Conservation (phyloP, 2,888 invertebrate species). For the Vandiemenella viatica region DNA sequence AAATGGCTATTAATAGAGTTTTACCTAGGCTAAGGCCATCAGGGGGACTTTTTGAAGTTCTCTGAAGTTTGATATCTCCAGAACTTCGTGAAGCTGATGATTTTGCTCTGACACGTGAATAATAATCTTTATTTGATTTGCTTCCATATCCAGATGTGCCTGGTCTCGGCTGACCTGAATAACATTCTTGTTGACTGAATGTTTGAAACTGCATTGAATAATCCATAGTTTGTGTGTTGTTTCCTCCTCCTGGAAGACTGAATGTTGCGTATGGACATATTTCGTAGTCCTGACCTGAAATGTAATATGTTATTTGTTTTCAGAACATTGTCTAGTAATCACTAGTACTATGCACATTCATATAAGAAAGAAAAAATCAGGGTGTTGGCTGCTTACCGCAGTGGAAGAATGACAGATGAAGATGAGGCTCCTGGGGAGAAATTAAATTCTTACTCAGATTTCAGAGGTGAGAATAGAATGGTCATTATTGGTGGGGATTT, state of each 20-base stretch:
- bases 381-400: too few relatives aligned
- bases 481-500: too few relatives aligned
- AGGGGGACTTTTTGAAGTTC: slow-evolving; percentile 23
- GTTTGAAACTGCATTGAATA: slow-evolving; percentile 25
- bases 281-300: slow-evolving; percentile 22
- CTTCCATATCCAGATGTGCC: slow-evolving; percentile 12
- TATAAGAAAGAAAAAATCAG: too few relatives aligned
- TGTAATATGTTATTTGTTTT: neutral
- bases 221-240: slow-evolving; percentile 20
- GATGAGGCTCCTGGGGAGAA: too few relatives aligned
- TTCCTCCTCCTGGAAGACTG: slow-evolving; percentile 20
- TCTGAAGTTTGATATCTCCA: slow-evolving; percentile 13
- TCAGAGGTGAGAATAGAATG: too few relatives aligned
- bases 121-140: slow-evolving; percentile 16
- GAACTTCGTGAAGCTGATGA: slow-evolving; percentile 10
- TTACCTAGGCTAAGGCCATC: slow-evolving; percentile 24
- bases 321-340: neutral
- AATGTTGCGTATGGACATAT: slow-evolving; percentile 29
- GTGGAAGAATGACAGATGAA: too few relatives aligned
- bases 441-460: too few relatives aligned
- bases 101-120: slow-evolving; percentile 15
- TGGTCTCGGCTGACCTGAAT: slow-evolving; percentile 19
- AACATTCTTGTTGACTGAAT: slow-evolving; percentile 25
- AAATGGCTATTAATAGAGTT: too few relatives aligned
- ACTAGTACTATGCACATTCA: too few relatives aligned